Base-by-base conservation (phyloP, 2,888 invertebrate genomes). In the Eupithecia tripunctaria region DNA sequence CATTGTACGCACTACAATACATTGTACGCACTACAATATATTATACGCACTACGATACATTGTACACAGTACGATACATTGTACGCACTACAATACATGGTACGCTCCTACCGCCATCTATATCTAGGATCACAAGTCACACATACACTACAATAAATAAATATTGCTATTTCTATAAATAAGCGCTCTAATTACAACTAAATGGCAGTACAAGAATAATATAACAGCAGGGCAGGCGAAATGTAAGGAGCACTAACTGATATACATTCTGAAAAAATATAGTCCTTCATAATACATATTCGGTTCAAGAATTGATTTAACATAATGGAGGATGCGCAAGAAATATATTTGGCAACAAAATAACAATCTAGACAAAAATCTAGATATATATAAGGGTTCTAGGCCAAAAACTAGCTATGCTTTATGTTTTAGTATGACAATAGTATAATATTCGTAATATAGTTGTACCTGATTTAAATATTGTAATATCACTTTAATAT, bases 131-230 rank as follows among this genome's bases (percentile, higher is more conserved):
- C 84, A 86, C 86, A 86, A 80, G 38, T 82, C 77, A 81, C 81
- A 80, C 79, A 67, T 67, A 43, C 68, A 76, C 64, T 70, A 38
- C 18, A 89, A 90, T 91, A 89, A 90, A 91, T 91, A 90, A 89
- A 88, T 89, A 89, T 84, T 81, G 81, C 85, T 84, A 82, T 82
- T 80, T 80, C 81, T 79, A 79, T 81, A 82, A 83, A 82, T 82
- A 86, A 83, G 82, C 82, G 80, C 86, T 59, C 4, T 14, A 14
- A 62, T n/a, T 67, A 74, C 15, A 70, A 71, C 27, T 71, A 70
- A 47, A 66, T 70, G 74, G 71, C 74, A 71, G 74, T 32, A 67
- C 65, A 64, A 56, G 0, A 25, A 51, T 15, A 41, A 41, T 7
- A n/a, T 0, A 21, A 51, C 3, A n/a, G n/a, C n/a, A n/a, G 21